Base-by-base conservation (phyloP, 2,797 vertebrate genomes). In the Psittacula derbiana region DNA sequence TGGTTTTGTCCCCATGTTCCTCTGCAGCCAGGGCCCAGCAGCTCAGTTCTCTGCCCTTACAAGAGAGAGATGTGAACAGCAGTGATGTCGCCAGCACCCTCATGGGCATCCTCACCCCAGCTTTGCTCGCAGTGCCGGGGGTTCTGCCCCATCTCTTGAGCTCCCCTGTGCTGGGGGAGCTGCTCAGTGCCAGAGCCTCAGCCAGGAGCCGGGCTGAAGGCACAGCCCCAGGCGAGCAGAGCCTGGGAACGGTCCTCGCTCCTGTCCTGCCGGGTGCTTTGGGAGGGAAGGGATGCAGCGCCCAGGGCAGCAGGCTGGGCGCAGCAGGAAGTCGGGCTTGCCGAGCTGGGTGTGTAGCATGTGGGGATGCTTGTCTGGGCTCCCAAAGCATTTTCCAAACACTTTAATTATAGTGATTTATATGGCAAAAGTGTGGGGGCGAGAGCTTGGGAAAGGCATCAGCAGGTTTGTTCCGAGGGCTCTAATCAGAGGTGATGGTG, bases 331-430 rank as follows among this genome's bases (percentile, higher is more conserved):
- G 92, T 84, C 28, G 1, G 80, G 93, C 92, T 69, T 83, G 94
- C 92, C 2, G 86, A 95, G 94, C 94, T 94, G 93, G 96, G 95
- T 84, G 94, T 95, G 94, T 40, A 92, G 93, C 91, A 95, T 95
- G 85, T 91, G 90, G 86, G 96, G 95, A 86, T 95, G 96, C 94
- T 92, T 92, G 95, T 95, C 96, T 95, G 86, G 86, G 94, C 93
- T 95, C 94, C 88, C 80, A 28, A 90, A 94, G 96, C 92, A 8
- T 95, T 96, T 95, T 95, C 94, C 95, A 95, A 96, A 96, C 78
- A 52, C 88, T 93, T 96, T 97, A 97, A 95, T 96, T 96, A 94
- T 40, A 95, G 94, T 95, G 96, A 96, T 97, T 95, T 95, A 95
- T 94, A 94, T 58, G 93, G 95, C 95, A 94, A 92, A 95, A 92